A percentile compares a stretch with the other conserved stretches of the same genome.
These are phyloP conservation scores for Trachymyrmex septentrionalis DNA, from an alignment of 1,140 invertebrate species.

Conservation along the genomic window DNA sequence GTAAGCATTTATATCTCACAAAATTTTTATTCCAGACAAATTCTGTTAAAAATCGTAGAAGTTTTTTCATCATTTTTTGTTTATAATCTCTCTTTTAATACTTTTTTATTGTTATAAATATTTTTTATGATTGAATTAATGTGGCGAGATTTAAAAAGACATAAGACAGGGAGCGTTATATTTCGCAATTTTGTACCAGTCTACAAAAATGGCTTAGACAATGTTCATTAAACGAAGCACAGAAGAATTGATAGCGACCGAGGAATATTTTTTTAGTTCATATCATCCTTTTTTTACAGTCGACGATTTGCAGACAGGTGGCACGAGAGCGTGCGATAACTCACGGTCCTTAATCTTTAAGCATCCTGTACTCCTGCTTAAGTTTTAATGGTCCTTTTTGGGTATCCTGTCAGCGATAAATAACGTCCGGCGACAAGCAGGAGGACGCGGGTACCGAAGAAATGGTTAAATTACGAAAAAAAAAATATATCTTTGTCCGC, in stretches of 20 bases:
- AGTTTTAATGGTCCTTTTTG: slow-evolving; percentile 38
- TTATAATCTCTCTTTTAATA: not conserved
- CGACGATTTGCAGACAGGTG: slow-evolving; percentile 36
- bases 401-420: slow-evolving; percentile 15
- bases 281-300: not conserved
- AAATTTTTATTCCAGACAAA: slow-evolving; percentile 1
- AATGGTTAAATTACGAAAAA: slow-evolving; percentile 11
- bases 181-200: not conserved
- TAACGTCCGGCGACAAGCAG: slow-evolving; percentile 8
- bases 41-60: not conserved
- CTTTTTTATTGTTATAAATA: not conserved
- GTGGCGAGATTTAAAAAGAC: not conserved
- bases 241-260: slow-evolving; percentile 33
- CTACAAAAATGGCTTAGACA: slow-evolving; percentile 10
- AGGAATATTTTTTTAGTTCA: slow-evolving; percentile 10
- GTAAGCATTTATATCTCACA: not conserved
- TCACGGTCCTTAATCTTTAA: slow-evolving; percentile 52
- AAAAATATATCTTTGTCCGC: not conserved
- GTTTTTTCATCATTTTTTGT: not conserved
- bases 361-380: slow-evolving; percentile 18
- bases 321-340: slow-evolving; percentile 36
- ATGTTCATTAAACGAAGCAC: not conserved
- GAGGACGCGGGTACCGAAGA: not conserved
- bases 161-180: not conserved
- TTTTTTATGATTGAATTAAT: not conserved